A percentile compares a stretch with the other conserved stretches of the same genome.
Evolutionary conservation across 2,888 invertebrate genomes (phyloP).

Genomic region (Dicycla oo): DNA sequence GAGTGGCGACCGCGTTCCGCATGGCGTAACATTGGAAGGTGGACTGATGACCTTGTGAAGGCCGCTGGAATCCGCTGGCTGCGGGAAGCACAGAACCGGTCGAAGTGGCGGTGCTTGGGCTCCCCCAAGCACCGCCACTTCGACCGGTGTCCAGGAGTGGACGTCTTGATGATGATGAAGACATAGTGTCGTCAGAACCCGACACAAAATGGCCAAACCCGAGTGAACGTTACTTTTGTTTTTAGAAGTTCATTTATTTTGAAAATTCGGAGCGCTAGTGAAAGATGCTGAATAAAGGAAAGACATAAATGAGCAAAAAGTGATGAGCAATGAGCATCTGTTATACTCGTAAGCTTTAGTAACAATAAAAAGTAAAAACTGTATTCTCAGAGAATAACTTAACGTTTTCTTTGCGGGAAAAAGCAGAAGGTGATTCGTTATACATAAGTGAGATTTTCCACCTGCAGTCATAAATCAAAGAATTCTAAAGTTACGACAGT

Average conservation of each 20-base stretch:
- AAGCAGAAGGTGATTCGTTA: slow-evolving; percentile 13
- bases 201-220: background rate
- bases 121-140: too few relatives aligned
- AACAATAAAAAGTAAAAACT: slow-evolving; percentile 3
- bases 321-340: too few relatives aligned
- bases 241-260: background rate
- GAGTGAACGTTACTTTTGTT: background rate
- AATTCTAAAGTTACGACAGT: slow-evolving; percentile 19
- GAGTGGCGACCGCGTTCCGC: too few relatives aligned
- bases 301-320: background rate
- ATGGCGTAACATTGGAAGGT: too few relatives aligned
- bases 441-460: slow-evolving; percentile 29
- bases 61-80: too few relatives aligned
- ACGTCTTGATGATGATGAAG: too few relatives aligned
- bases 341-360: background rate
- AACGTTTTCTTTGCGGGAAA: slow-evolving; percentile 20
- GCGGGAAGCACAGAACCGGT: too few relatives aligned
- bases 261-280: background rate
- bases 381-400: slow-evolving; percentile 1
- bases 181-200: too few relatives aligned
- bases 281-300: background rate
- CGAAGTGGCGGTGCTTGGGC: too few relatives aligned
- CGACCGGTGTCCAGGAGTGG: too few relatives aligned
- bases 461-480: slow-evolving; percentile 33
- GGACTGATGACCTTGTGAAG: too few relatives aligned